phyloP scores from a whole-genome alignment of 2,113 vertebrate species.

The Corythornis madagascariensis region DNA sequence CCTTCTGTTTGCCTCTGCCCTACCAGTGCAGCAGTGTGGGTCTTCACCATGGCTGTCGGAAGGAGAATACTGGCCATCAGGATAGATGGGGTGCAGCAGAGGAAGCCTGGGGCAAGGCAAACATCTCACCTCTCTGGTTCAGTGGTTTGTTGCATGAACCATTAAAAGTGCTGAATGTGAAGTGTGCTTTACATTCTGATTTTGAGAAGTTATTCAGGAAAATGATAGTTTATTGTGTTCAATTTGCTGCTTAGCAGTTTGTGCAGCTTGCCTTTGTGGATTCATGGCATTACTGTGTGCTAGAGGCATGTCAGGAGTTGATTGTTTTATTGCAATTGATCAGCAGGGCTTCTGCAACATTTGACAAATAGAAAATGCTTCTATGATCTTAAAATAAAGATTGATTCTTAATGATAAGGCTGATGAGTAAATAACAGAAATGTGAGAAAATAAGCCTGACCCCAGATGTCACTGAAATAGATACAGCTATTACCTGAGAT shows the following conservation, averaged over 20 bases:
- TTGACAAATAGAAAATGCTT: constrained; percentile 37
- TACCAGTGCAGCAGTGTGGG: background rate
- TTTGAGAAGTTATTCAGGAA: constrained; percentile 45
- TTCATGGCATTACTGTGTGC: background rate
- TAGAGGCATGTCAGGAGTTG: background rate
- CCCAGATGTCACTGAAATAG: background rate
- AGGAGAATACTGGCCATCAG: background rate
- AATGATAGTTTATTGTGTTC: constrained; percentile 30
- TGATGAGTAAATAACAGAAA: background rate
- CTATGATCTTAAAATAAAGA: constrained; percentile 47
- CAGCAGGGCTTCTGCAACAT: background rate
- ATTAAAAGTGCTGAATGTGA: background rate
- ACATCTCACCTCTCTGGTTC: background rate
- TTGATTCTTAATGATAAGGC: background rate
- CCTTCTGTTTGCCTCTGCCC: background rate
- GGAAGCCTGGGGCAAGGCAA: background rate
- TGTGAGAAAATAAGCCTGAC: background rate
- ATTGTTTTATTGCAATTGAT: constrained; percentile 60
- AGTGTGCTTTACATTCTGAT: constrained; percentile 22
- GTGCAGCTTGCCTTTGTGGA: constrained; percentile 37
- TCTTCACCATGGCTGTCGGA: background rate
- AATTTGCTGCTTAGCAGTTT: constrained; percentile 40
- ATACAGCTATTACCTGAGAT: background rate
- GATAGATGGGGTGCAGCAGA: background rate
- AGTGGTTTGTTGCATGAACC: background rate